Evolutionary conservation across 2,797 vertebrate genomes (phyloP).

Genomic region (Molossus molossus): DNA sequence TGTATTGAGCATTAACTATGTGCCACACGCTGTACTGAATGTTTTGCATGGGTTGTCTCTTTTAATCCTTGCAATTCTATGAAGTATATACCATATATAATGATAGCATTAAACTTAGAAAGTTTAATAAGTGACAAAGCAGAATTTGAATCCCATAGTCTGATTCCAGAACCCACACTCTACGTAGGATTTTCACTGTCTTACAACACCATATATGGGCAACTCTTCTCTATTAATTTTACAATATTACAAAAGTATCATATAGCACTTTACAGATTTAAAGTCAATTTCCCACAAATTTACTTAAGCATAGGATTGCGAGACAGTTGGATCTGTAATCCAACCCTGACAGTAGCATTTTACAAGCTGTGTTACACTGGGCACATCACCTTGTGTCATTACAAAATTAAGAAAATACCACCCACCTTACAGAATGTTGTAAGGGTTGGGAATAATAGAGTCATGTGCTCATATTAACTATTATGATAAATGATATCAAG

Average conservation of each 20-base stretch:
- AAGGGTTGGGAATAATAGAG: not conserved
- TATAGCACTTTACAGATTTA: not conserved
- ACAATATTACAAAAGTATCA: constrained; percentile 13
- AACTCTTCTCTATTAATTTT: constrained; percentile 9
- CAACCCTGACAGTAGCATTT: not conserved
- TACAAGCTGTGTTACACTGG: not conserved
- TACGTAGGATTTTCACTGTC: not conserved
- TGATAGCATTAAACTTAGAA: constrained; percentile 30
- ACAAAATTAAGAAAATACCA: constrained; percentile 44
- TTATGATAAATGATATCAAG: not conserved
- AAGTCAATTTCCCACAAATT: not conserved
- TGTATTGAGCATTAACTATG: not conserved
- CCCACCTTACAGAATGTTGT: not conserved
- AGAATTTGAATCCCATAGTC: not conserved
- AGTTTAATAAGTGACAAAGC: not conserved
- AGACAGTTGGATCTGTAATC: not conserved
- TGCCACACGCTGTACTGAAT: not conserved
- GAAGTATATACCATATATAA: not conserved
- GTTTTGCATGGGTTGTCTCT: constrained; percentile 9
- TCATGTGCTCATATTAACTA: not conserved
- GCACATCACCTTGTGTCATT: not conserved
- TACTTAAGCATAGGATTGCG: not conserved
- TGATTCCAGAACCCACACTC: not conserved
- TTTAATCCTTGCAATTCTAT: not conserved
- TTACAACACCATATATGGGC: not conserved